phyloP scores from a whole-genome alignment of 2,888 invertebrate genomes.

The Pteria penguin region DNA sequence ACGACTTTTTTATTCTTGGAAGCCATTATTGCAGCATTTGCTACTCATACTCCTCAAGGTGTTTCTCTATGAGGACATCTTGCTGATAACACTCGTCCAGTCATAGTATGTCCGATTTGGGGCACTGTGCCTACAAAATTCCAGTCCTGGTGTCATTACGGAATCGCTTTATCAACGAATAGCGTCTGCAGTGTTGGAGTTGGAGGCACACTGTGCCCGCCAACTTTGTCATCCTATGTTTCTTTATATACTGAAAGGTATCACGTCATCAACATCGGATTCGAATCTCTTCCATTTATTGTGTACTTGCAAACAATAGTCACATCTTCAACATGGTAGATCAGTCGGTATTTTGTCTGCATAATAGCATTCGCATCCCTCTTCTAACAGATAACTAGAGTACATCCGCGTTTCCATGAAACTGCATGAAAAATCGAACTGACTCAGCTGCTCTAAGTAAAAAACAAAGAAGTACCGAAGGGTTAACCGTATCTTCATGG shows the following conservation, averaged over 20 bases:
- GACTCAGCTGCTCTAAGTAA: neutral
- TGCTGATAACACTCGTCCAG: neutral
- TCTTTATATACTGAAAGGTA: slow-evolving; percentile 1
- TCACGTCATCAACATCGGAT: slow-evolving; percentile 2
- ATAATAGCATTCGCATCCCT: neutral
- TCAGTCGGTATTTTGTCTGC: neutral
- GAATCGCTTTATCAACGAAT: neutral
- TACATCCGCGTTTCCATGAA: neutral
- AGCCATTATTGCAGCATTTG: neutral
- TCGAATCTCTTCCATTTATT: neutral
- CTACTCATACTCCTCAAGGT: neutral
- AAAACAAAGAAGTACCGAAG: neutral
- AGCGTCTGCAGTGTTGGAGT: neutral
- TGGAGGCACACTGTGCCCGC: neutral
- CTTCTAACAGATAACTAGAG: neutral
- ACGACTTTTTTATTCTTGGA: neutral
- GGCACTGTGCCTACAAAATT: neutral
- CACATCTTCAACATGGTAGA: slow-evolving; percentile 1
- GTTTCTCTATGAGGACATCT: neutral
- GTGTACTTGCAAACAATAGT: neutral
- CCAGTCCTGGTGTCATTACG: neutral
- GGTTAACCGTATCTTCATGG: neutral
- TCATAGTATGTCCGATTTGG: neutral
- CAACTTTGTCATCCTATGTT: neutral
- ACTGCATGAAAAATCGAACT: slow-evolving; percentile 1